Evolutionary conservation across 1,140 invertebrate genomes (phyloP).

Genomic region (Tribolium castaneum): DNA sequence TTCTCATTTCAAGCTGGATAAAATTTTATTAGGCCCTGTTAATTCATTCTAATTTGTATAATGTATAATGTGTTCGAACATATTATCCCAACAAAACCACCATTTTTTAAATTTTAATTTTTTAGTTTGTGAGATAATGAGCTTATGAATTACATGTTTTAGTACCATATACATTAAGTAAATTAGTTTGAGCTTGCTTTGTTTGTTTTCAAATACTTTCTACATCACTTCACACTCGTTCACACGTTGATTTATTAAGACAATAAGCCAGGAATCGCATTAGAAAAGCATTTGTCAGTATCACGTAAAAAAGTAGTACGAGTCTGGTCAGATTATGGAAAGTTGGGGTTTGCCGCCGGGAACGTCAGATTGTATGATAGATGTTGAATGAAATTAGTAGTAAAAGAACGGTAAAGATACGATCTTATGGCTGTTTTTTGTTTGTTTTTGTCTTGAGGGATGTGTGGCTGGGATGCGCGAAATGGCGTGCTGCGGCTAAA

Average conservation of each 20-base stretch:
- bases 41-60: no score
- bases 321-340: slow-evolving; percentile 19
- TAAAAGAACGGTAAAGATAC: slow-evolving; percentile 20
- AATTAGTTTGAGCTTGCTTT: no score
- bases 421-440: slow-evolving; percentile 10
- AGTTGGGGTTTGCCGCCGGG: slow-evolving; percentile 1
- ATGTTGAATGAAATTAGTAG: slow-evolving; percentile 26
- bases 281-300: slow-evolving; percentile 4
- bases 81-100: no score
- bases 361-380: slow-evolving; percentile 28
- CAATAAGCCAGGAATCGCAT: slow-evolving; percentile 24
- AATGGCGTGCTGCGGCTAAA: neutral
- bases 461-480: neutral
- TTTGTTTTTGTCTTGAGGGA: neutral
- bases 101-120: no score
- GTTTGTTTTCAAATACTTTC: neutral
- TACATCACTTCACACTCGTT: neutral
- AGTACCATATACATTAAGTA: no score
- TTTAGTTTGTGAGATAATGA: no score
- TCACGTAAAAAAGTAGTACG: slow-evolving; percentile 11
- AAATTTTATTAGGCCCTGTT: no score
- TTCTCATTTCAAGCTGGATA: no score
- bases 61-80: no score
- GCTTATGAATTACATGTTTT: no score
- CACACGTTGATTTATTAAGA: slow-evolving; percentile 12